phyloP scores from a whole-genome alignment of 2,113 vertebrate species.

The Osmerus mordax region DNA sequence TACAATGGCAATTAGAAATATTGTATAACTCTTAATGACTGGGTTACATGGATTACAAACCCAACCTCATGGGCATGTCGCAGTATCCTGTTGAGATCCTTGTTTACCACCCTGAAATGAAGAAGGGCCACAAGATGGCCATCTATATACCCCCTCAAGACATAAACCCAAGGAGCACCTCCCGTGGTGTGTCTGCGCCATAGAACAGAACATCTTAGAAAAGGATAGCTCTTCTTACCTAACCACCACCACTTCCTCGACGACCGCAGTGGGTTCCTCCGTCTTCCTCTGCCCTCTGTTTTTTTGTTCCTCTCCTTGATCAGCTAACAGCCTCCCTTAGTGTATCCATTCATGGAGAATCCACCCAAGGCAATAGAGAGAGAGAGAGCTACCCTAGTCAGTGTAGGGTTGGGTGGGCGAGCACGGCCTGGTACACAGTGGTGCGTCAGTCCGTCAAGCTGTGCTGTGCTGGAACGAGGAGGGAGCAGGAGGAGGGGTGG shows the following conservation, averaged over 20 bases:
- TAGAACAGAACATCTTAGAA: constrained; percentile 18
- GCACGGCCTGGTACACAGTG: constrained; percentile 47
- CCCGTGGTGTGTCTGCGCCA: neutral
- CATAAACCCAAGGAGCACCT: constrained; percentile 12
- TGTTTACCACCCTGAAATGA: constrained; percentile 5
- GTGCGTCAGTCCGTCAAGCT: constrained; percentile 49
- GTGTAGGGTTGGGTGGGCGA: constrained; percentile 25
- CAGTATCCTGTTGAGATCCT: constrained; percentile 35
- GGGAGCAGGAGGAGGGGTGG: constrained; percentile 20
- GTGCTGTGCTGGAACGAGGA: constrained; percentile 28
- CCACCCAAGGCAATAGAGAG: constrained; percentile 25
- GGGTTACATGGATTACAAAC: neutral
- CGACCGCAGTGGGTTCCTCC: constrained; percentile 33
- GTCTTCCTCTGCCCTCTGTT: constrained; percentile 30
- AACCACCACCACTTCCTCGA: constrained; percentile 42
- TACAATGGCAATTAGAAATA: neutral
- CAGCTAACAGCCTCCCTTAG: constrained; percentile 57
- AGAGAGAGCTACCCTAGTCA: neutral
- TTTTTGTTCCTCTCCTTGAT: constrained; percentile 32
- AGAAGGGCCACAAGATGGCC: constrained; percentile 28
- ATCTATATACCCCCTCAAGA: neutral
- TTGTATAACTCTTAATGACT: constrained; percentile 2
- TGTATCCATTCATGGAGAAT: constrained; percentile 62
- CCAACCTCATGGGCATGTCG: constrained; percentile 30
- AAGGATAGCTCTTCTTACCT: constrained; percentile 48